Conservation (phyloP, 2,888 invertebrate genomes). For the Lysandra coridon region DNA sequence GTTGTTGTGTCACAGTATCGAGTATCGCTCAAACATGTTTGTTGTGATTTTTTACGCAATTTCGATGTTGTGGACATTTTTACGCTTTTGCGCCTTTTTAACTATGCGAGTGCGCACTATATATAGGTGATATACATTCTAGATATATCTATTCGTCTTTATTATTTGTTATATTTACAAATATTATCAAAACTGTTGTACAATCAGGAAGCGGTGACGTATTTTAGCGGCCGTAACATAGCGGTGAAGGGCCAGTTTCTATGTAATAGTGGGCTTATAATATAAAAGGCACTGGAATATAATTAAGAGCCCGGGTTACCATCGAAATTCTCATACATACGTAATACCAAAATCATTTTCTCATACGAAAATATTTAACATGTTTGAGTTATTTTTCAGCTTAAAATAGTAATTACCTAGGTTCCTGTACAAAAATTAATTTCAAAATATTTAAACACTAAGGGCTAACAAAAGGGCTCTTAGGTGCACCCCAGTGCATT, state of each 20-base stretch:
- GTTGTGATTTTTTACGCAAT: constrained; percentile 63
- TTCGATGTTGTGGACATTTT: constrained; percentile 72
- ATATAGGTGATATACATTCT: constrained; percentile 28
- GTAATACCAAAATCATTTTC: too few relatives aligned
- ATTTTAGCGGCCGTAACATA: neutral
- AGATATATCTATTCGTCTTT: constrained; percentile 16
- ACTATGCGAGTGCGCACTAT: constrained; percentile 29
- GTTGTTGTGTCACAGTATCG: constrained; percentile 43
- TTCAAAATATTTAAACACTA: too few relatives aligned
- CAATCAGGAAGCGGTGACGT: neutral
- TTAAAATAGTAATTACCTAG: too few relatives aligned
- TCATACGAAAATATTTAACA: too few relatives aligned
- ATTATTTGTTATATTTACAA: constrained; percentile 6
- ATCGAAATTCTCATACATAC: too few relatives aligned
- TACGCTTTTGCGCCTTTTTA: constrained; percentile 76
- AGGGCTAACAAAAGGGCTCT: too few relatives aligned
- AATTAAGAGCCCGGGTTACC: too few relatives aligned
- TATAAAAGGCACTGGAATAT: too few relatives aligned
- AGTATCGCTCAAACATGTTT: constrained; percentile 56
- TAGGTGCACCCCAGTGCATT: too few relatives aligned
- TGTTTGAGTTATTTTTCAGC: too few relatives aligned
- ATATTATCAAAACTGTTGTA: neutral
- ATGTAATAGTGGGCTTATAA: neutral
- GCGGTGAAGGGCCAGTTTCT: neutral
- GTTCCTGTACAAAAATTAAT: too few relatives aligned